Evolutionary conservation across 2,888 invertebrate species (phyloP).

Genomic region (Drosophila pseudotakahashii): DNA sequence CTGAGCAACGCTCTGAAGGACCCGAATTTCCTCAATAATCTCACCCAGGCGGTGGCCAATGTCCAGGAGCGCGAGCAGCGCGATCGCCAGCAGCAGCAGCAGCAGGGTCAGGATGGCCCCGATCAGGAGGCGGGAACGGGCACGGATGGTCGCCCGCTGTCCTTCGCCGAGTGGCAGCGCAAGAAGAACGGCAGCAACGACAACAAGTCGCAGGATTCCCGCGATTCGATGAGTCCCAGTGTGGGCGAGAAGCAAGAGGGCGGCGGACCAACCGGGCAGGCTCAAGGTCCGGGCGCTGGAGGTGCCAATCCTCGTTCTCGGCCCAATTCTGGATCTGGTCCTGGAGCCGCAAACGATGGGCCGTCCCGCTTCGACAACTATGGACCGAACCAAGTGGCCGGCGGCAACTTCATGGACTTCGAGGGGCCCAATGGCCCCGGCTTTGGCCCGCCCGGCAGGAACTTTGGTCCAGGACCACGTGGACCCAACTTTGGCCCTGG

Average conservation of each 20-base stretch:
- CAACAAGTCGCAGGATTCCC: constrained; percentile 4
- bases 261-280: background rate
- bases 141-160: constrained; percentile 48
- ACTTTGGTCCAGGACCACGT: constrained; percentile 12
- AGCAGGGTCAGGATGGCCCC: background rate
- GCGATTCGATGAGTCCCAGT: constrained; percentile 15
- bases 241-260: background rate
- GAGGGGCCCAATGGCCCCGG: constrained; percentile 36
- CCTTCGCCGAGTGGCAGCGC: constrained; percentile 77
- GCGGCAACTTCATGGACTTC: constrained; percentile 34
- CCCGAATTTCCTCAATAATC: constrained; percentile 80
- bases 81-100: constrained; percentile 4
- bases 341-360: background rate
- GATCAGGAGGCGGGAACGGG: background rate
- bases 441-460: constrained; percentile 3
- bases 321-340: constrained; percentile 11
- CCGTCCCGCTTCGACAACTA: background rate
- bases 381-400: constrained; percentile 17
- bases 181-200: constrained; percentile 50
- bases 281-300: background rate
- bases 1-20: constrained; percentile 78
- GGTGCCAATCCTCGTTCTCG: constrained; percentile 9
- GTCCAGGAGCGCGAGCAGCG: constrained; percentile 67
- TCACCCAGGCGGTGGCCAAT: constrained; percentile 79
- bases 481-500: constrained; percentile 24